A percentile compares a stretch with the other conserved stretches of the same genome.
Evolutionary conservation across 1,140 invertebrate species (phyloP).

Genomic region (Lucilia cuprina): DNA sequence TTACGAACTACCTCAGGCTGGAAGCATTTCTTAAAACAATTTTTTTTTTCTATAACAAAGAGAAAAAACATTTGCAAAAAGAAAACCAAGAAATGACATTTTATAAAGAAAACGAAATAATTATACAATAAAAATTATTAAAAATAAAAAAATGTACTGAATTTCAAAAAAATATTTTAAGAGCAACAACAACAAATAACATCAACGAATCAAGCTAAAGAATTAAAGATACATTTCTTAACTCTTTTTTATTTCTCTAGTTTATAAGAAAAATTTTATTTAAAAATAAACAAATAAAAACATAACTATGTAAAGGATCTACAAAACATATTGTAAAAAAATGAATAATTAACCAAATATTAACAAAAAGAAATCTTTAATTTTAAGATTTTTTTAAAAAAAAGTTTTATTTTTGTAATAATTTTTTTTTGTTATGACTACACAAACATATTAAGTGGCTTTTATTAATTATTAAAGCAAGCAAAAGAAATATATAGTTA

Average conservation of each 20-base stretch:
- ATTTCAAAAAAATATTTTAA: neutral
- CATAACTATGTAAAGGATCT: neutral
- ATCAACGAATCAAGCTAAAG: neutral
- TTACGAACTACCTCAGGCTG: slow-evolving; percentile 42
- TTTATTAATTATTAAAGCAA: neutral
- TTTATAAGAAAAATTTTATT: neutral
- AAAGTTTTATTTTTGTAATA: neutral
- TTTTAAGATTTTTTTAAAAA: neutral
- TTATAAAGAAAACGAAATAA: neutral
- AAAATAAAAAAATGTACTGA: neutral
- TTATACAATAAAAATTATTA: neutral
- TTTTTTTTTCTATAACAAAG: neutral
- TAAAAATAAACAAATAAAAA: neutral
- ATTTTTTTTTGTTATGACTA: neutral
- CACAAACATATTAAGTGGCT: neutral
- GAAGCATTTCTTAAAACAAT: slow-evolving; percentile 38
- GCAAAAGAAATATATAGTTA: neutral
- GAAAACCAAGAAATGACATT: neutral
- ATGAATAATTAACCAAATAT: neutral
- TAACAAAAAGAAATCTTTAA: neutral
- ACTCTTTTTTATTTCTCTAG: neutral
- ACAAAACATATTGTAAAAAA: neutral
- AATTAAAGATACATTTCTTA: neutral
- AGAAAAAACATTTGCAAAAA: neutral
- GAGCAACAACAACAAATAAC: neutral